Evolutionary conservation across 2,797 vertebrate genomes (phyloP).

Genomic region (Novumbra hubbsi): DNA sequence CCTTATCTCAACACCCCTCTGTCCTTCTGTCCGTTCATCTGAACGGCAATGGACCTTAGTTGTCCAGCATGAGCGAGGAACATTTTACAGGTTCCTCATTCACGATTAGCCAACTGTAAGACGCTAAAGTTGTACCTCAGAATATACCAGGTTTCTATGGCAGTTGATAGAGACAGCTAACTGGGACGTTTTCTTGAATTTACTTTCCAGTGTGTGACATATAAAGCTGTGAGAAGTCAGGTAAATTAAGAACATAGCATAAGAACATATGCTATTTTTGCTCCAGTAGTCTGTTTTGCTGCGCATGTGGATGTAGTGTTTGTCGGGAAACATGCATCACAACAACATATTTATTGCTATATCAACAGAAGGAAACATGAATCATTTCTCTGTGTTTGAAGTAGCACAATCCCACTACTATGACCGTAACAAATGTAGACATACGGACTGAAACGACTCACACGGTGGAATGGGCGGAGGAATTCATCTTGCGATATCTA

Average conservation of each 20-base stretch:
- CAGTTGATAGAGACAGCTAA: background rate
- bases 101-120: constrained; percentile 28
- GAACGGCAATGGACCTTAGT: constrained; percentile 9
- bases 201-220: background rate
- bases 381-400: constrained; percentile 53
- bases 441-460: constrained; percentile 38
- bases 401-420: constrained; percentile 49
- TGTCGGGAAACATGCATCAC: background rate
- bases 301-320: background rate
- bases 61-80: constrained; percentile 13
- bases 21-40: background rate
- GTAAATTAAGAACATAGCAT: background rate
- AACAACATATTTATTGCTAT: background rate
- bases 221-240: background rate
- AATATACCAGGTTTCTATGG: background rate
- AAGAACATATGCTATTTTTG: background rate
- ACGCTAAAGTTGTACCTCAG: background rate
- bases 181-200: too few relatives aligned
- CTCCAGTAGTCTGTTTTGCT: background rate
- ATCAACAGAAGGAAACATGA: constrained; percentile 55
- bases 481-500: constrained; percentile 15
- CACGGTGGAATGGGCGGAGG: background rate
- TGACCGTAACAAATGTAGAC: constrained; percentile 47
- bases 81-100: constrained; percentile 33
- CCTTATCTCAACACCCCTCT: background rate